Evolutionary conservation across 2,888 invertebrate genomes (phyloP), one percentile per base, ranked within the genome.

Genomic region (Lysandra bellargus): DNA sequence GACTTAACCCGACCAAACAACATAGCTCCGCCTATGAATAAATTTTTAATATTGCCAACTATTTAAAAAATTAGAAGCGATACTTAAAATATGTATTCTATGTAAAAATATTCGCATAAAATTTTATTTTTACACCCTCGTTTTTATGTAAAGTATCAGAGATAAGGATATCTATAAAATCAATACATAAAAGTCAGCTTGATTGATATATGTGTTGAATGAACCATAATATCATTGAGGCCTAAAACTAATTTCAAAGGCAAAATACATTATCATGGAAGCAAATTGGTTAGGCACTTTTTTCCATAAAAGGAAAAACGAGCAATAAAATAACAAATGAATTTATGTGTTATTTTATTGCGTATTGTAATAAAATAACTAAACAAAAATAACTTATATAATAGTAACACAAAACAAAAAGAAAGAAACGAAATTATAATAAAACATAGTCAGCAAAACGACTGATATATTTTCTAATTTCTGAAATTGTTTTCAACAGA

Each of bases 181-280:
- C 64, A 30, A 4, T 64, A 64, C 64, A 64, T 64, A 64, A 64
- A 64, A 64, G 64, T 64, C 64, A 64, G 9, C 12, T 64, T 64
- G 64, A 64, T 64, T 30, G 64, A 30, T 64, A 61, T 30, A 64
- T 12, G 64, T 64, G 64, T 30, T 12, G 64, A 64, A 64, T 64
- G 12, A 64, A 64, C 64, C 12, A 33, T 30, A 64, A 30, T 12
- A 23, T 23, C n/a, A 61, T 61, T 61, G 23, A 7, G 7, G 6
- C 49, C 12, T 49, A 49, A 61, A 61, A 61, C 60, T 61, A 61
- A 61, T 61, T 61, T 61, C 23, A 61, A 61, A 61, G 2, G 61
- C 61, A 61, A 61, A 61, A 23, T 49, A 61, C 1, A 60, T 44
- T 60, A 60, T n/a, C 60, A 60, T 9, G 9, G 9, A 49, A 1